Evolutionary conservation across 2,888 invertebrate species (phyloP).

Genomic region (Clistopyga incitator): DNA sequence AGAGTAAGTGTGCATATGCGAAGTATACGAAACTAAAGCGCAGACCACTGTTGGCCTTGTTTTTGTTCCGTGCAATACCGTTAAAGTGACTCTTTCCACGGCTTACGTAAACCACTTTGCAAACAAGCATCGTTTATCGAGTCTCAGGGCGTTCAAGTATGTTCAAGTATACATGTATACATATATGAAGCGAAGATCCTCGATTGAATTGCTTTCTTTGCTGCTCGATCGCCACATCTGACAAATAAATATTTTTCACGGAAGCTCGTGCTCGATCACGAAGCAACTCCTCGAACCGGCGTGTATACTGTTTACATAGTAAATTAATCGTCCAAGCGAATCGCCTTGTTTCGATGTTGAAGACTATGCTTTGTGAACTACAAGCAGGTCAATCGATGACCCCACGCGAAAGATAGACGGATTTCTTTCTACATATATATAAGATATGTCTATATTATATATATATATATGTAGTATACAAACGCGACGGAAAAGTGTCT

Average conservation of each 20-base stretch:
- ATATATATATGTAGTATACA: no score
- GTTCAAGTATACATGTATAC: neutral
- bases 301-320: constrained; percentile 16
- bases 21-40: constrained; percentile 19
- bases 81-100: constrained; percentile 9
- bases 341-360: constrained; percentile 7
- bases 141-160: neutral
- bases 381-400: constrained; percentile 67
- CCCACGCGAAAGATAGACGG: constrained; percentile 44
- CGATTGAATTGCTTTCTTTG: constrained; percentile 28
- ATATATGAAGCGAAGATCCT: neutral
- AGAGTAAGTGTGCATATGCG: neutral
- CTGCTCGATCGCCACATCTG: neutral
- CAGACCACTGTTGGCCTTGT: neutral
- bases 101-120: constrained; percentile 33
- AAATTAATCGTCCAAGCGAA: constrained; percentile 32
- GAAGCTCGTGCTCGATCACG: constrained; percentile 14
- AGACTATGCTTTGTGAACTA: constrained; percentile 27
- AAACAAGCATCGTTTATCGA: constrained; percentile 40
- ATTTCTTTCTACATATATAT: neutral
- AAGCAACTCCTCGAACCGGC: neutral
- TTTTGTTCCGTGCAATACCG: constrained; percentile 26
- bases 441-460: no score
- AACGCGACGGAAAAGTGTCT: constrained; percentile 13
- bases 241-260: constrained; percentile 23